A percentile compares a stretch with the other conserved stretches of the same genome.
phyloP scores from a whole-genome alignment of 2,113 vertebrate genomes.

The Synchiropus splendidus region DNA sequence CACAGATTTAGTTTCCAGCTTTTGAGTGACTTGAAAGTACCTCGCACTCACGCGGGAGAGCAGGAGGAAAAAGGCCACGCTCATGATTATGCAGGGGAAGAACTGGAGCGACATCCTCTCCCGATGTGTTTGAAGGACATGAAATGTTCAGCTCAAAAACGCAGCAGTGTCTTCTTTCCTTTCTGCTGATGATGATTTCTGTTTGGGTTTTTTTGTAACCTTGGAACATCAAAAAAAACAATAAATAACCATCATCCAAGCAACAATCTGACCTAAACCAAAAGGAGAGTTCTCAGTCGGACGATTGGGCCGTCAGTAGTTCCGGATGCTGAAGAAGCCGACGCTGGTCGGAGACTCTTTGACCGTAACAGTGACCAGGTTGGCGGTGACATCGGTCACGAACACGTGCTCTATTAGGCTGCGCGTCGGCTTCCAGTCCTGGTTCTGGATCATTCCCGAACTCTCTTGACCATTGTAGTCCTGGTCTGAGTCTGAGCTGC shows the following conservation, averaged over 20 bases:
- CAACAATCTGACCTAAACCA: background rate
- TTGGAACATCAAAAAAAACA: no score
- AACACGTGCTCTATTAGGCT: slow-evolving; percentile 94
- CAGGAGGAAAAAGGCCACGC: no score
- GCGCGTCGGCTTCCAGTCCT: slow-evolving; percentile 93
- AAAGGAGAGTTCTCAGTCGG: background rate
- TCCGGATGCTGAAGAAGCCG: slow-evolving; percentile 90
- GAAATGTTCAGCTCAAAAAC: no score
- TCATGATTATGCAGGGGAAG: no score
- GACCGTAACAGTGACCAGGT: slow-evolving; percentile 93
- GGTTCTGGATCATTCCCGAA: slow-evolving; percentile 72
- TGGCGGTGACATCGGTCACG: slow-evolving; percentile 94
- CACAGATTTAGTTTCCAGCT: no score
- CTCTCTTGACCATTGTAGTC: slow-evolving; percentile 71
- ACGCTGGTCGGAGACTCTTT: slow-evolving; percentile 97
- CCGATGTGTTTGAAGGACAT: no score
- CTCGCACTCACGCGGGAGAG: no score
- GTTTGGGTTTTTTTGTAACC: background rate
- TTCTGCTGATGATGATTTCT: no score
- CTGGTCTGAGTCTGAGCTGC: slow-evolving; percentile 83
- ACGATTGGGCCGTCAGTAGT: slow-evolving; percentile 68
- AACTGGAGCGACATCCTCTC: no score
- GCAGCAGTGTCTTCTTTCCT: no score
- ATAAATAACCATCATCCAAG: no score
- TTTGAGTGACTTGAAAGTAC: no score